Base-by-base conservation (phyloP, 2,113 vertebrate genomes). In the Passer domesticus region DNA sequence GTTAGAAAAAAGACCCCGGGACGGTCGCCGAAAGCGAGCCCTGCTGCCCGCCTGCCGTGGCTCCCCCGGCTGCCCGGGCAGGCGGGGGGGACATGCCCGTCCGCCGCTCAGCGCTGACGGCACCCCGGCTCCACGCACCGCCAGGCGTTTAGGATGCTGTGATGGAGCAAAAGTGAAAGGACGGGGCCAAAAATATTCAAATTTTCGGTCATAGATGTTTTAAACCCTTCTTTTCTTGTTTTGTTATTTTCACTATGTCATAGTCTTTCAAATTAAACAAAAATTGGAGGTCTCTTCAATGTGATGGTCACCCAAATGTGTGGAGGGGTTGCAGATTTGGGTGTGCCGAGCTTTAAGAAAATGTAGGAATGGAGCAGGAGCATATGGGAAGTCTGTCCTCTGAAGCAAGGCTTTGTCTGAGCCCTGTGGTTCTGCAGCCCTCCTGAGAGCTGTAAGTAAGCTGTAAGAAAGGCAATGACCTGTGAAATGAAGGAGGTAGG, bases 71-170 rank as follows among this genome's bases (percentile, higher is more conserved):
- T 11, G 43, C 64, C 5, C 5, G 49, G 39, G 44, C 6, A 8
- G 15, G 63, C 24, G 23, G 31, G 11, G 31, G 11, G 60, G 27
- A 2, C 27, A 0, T 7, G 47, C 30, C 66, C 15, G 31, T 19
- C 13, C 5, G 53, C 31, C 13, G 5, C 44, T 10, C 77, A 2
- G 50, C 43, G 13, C 37, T 1, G 35, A 2, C 8, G 56, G 35
- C 39, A 13, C 14, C 30, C 39, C 23, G 10, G 12, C 17, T 28
- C 63, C 2, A 5, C 5, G 2, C 35, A 17, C 44, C 20, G 46
- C 13, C 68, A 2, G 28, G 20, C 11, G 0, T 7, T 44, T 11
- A 2, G 46, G 43, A 20, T n/a, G 77, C 64, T 90, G 10, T 2
- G 10, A 0, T 3, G 46, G 39, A 27, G 64, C 43, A 16, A 43